Conservation (phyloP, 2,113 vertebrate genomes). For the Catharus fuscescens region DNA sequence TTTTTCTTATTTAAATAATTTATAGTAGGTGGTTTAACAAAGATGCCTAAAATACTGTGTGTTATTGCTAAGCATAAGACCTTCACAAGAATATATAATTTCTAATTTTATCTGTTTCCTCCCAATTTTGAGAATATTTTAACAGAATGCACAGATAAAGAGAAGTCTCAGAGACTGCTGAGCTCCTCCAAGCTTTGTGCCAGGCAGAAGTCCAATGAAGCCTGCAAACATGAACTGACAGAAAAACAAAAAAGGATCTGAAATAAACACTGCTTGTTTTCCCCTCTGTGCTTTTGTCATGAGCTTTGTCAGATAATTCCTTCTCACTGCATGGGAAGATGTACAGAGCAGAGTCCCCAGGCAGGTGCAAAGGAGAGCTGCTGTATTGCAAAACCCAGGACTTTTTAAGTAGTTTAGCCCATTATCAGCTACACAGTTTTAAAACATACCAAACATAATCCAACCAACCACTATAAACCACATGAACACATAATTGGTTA, state of each 20-base stretch:
- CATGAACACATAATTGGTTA: neutral
- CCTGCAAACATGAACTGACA: neutral
- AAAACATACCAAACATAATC: neutral
- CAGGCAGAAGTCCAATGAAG: neutral
- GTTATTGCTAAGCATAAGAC: neutral
- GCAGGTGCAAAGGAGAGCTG: neutral
- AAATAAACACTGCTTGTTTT: neutral
- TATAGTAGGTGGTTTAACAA: neutral
- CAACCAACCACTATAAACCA: neutral
- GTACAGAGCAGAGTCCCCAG: neutral
- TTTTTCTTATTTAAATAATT: neutral
- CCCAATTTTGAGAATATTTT: neutral
- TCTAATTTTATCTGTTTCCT: neutral
- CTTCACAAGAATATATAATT: neutral
- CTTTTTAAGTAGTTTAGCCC: no score
- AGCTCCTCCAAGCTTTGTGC: neutral
- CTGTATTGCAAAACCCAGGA: neutral
- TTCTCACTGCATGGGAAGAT: neutral
- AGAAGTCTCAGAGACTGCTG: neutral
- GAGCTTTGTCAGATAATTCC: neutral
- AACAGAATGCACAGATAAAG: neutral
- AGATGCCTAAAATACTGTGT: neutral
- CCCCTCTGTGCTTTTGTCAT: neutral
- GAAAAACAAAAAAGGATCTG: no score
- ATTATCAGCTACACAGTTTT: neutral